These are phyloP conservation scores for Cyprinus carpio DNA, from an alignment of 2,113 vertebrate species.

Conservation along the genomic window DNA sequence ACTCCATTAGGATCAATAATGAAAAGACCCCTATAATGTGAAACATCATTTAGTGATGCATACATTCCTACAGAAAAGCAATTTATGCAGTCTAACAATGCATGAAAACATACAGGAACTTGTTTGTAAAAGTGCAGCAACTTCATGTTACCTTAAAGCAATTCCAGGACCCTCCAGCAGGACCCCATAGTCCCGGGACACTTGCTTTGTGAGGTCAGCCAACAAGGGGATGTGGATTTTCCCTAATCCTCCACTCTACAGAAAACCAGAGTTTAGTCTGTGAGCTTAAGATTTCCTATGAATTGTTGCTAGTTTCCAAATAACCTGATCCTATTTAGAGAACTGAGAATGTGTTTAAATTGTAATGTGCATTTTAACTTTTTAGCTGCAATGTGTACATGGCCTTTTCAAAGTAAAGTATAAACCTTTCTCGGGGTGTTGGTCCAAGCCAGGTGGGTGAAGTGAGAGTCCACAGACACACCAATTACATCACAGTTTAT, in stretches of 20 bases:
- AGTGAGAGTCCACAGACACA: conserved; percentile 96
- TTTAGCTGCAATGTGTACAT: too few species aligned
- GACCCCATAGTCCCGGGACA: conserved; percentile 91
- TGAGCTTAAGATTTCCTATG: conserved; percentile 2
- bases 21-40: conserved; percentile 84
- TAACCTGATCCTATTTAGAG: background rate
- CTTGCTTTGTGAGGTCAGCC: conserved; percentile 91
- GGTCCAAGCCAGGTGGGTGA: conserved; percentile 92
- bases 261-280: conserved; percentile 16
- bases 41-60: background rate
- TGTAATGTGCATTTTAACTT: too few species aligned
- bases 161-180: conserved; percentile 89
- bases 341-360: background rate
- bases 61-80: background rate
- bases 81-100: background rate
- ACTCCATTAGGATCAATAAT: conserved; percentile 90
- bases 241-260: conserved; percentile 88
- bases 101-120: background rate
- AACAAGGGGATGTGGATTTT: conserved; percentile 91
- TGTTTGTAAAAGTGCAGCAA: background rate
- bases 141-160: conserved; percentile 82
- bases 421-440: conserved; percentile 92
- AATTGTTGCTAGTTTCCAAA: background rate
- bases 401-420: background rate
- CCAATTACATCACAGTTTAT: conserved; percentile 92